These are phyloP conservation scores for Bombus superbus DNA, from an alignment of 1,140 invertebrate genomes.

Conservation along the genomic window DNA sequence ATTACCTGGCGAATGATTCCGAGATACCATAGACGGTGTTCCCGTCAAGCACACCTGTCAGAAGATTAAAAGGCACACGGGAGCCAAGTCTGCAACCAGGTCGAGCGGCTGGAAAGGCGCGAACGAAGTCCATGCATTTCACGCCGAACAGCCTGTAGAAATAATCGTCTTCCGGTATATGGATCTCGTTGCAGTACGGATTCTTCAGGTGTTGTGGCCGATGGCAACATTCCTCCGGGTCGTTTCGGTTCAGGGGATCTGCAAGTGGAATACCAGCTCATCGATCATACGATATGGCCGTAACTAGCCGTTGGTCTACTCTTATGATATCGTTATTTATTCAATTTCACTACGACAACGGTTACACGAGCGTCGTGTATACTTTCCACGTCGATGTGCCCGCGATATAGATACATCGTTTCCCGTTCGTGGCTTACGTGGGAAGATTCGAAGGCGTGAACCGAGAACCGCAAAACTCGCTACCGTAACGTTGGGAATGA, in stretches of 20 bases:
- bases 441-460: constrained; percentile 6
- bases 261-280: constrained; percentile 53
- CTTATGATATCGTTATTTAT: neutral
- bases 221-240: constrained; percentile 94
- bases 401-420: neutral
- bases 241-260: constrained; percentile 93
- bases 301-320: no score
- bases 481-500: neutral
- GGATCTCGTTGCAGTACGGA: constrained; percentile 95
- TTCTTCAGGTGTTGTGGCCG: constrained; percentile 90
- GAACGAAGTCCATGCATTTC: constrained; percentile 93
- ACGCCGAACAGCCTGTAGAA: constrained; percentile 94
- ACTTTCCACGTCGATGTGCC: neutral
- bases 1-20: constrained; percentile 88
- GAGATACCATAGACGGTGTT: constrained; percentile 94
- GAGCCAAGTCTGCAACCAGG: constrained; percentile 93
- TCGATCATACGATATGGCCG: constrained; percentile 25
- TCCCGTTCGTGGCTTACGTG: neutral
- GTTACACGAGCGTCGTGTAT: neutral
- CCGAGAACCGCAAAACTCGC: neutral
- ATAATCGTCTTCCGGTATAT: constrained; percentile 94
- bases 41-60: constrained; percentile 91
- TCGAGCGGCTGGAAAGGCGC: constrained; percentile 91
- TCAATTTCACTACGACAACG: neutral
- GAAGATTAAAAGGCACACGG: constrained; percentile 90